Conservation (phyloP, 2,797 vertebrate genomes). For the Enteromius afrohamiltoni region DNA sequence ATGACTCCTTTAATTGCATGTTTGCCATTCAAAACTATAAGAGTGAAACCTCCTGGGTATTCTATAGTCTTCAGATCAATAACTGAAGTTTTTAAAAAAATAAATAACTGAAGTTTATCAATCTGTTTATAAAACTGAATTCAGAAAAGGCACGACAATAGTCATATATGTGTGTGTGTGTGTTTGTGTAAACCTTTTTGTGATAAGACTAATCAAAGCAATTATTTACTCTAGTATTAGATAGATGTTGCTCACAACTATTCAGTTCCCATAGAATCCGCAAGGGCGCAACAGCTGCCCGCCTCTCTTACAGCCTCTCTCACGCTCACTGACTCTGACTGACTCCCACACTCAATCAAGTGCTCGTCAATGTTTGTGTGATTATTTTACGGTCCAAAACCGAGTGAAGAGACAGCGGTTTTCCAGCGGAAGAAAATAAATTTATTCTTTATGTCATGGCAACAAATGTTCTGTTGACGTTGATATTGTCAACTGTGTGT, state of each 20-base stretch:
- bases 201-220: background rate
- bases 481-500: slow-evolving; percentile 59
- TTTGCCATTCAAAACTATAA: no score
- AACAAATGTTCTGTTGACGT: slow-evolving; percentile 63
- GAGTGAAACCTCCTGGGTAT: no score
- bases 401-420: background rate
- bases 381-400: background rate
- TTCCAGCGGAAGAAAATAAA: background rate
- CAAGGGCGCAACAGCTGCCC: slow-evolving; percentile 66
- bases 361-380: background rate
- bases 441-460: slow-evolving; percentile 53
- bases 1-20: no score
- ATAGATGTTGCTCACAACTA: background rate
- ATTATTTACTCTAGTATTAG: background rate
- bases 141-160: no score
- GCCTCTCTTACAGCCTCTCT: slow-evolving; percentile 55
- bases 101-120: no score
- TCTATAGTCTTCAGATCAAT: no score
- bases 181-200: background rate
- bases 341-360: slow-evolving; percentile 42
- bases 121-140: no score
- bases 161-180: no score
- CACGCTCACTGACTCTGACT: slow-evolving; percentile 53
- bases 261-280: slow-evolving; percentile 64
- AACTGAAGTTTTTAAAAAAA: no score